These are phyloP conservation scores for Drosophila tanythrix DNA, from an alignment of 2,888 invertebrate genomes.

Conservation along the genomic window DNA sequence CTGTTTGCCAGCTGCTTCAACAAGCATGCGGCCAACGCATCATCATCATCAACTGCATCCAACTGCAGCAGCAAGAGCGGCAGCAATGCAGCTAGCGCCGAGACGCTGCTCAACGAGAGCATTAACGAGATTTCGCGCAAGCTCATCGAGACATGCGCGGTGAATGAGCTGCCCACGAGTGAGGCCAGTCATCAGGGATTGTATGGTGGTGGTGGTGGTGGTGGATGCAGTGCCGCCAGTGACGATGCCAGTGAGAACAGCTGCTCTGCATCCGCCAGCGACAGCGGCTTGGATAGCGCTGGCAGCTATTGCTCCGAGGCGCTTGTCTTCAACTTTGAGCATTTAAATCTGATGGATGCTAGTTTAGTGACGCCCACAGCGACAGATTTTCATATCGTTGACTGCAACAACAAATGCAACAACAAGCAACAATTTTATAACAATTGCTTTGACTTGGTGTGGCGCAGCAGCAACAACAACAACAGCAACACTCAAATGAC, in stretches of 20 bases:
- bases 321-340: constrained; percentile 84
- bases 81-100: constrained; percentile 39
- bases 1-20: constrained; percentile 77
- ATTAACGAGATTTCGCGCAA: constrained; percentile 85
- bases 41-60: constrained; percentile 7
- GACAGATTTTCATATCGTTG: constrained; percentile 67
- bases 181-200: constrained; percentile 5
- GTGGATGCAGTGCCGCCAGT: constrained; percentile 11
- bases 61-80: constrained; percentile 9
- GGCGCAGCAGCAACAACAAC: constrained; percentile 62
- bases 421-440: constrained; percentile 75
- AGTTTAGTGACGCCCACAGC: constrained; percentile 74
- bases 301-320: constrained; percentile 80
- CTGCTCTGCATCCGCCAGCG: constrained; percentile 69
- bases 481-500: constrained; percentile 52
- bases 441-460: constrained; percentile 86
- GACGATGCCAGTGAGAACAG: constrained; percentile 46
- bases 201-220: neutral
- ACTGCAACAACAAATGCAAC: constrained; percentile 64
- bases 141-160: constrained; percentile 84
- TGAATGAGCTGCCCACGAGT: constrained; percentile 61
- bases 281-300: constrained; percentile 81
- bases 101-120: constrained; percentile 83
- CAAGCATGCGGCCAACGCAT: constrained; percentile 20
- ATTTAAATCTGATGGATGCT: constrained; percentile 79